Percentiles rank a stretch among this genome's conserved stretches.
Evolutionary conservation across 2,888 invertebrate species (phyloP).

Genomic region (Pemphredon lugubris): DNA sequence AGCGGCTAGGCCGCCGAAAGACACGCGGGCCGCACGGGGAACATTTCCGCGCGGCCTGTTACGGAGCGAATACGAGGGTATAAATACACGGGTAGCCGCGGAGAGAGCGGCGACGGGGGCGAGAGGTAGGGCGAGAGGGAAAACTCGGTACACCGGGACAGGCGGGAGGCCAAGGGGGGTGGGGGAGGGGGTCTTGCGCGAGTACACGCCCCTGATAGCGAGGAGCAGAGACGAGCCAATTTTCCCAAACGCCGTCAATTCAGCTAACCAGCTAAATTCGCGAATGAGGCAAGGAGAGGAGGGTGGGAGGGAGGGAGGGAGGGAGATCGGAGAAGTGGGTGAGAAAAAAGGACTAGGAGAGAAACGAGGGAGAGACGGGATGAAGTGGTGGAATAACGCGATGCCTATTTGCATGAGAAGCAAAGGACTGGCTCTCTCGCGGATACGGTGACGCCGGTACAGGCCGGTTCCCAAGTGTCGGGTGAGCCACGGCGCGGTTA

Average conservation of each 20-base stretch:
- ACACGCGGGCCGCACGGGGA: too few relatives aligned
- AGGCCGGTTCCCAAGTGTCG: slow-evolving; percentile 80
- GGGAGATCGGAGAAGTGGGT: slow-evolving; percentile 44
- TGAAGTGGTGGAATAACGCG: slow-evolving; percentile 62
- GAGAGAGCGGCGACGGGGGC: too few relatives aligned
- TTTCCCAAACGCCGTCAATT: slow-evolving; percentile 72
- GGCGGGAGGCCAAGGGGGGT: too few relatives aligned
- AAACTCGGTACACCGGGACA: too few relatives aligned
- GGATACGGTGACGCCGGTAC: slow-evolving; percentile 68
- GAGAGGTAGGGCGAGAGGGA: too few relatives aligned
- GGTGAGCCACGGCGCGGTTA: slow-evolving; percentile 78
- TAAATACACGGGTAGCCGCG: too few relatives aligned
- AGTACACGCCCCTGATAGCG: slow-evolving; percentile 15
- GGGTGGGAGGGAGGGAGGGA: slow-evolving; percentile 32
- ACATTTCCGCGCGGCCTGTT: too few relatives aligned
- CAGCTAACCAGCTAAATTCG: slow-evolving; percentile 71
- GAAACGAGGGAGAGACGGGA: slow-evolving; percentile 47
- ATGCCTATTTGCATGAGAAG: slow-evolving; percentile 79
- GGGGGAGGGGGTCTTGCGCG: slow-evolving; percentile 11
- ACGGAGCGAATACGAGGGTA: too few relatives aligned
- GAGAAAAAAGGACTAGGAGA: slow-evolving; percentile 54
- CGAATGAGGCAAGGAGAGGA: slow-evolving; percentile 61
- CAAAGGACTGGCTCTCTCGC: slow-evolving; percentile 67
- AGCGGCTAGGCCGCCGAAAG: too few relatives aligned
- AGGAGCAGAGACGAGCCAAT: slow-evolving; percentile 59